phyloP scores from a whole-genome alignment of 2,113 vertebrate genomes.

The Eublepharis macularius region DNA sequence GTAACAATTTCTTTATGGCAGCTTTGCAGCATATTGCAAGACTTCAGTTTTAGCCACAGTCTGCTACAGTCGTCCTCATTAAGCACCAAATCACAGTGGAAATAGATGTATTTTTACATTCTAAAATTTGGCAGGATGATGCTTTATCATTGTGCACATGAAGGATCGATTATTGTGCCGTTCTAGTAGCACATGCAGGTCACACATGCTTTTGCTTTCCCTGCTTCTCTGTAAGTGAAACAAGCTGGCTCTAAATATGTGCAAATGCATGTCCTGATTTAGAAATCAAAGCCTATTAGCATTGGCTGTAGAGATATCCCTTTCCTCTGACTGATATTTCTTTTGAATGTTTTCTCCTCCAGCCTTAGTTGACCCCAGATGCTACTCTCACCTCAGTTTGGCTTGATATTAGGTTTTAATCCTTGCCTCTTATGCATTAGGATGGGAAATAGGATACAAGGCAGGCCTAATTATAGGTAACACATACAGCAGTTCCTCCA shows the following conservation, averaged over 20 bases:
- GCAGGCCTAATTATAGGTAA: slow-evolving; percentile 10
- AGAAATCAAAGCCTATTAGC: background rate
- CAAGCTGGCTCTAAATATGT: background rate
- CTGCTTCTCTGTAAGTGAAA: background rate
- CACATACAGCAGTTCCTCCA: background rate
- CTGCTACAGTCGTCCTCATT: too few species aligned
- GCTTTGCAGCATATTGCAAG: too few species aligned
- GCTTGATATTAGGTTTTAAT: background rate
- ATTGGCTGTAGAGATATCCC: background rate
- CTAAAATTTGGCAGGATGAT: too few species aligned
- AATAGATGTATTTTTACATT: too few species aligned
- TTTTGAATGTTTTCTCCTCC: background rate
- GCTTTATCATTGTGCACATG: too few species aligned
- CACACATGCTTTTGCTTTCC: background rate
- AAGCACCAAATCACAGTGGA: too few species aligned
- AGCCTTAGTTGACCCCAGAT: background rate
- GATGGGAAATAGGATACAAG: slow-evolving; percentile 9
- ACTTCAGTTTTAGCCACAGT: too few species aligned
- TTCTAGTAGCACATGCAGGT: background rate
- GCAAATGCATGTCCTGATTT: background rate
- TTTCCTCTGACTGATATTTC: background rate
- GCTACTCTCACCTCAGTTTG: background rate
- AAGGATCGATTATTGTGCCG: too few species aligned
- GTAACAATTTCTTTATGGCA: too few species aligned
- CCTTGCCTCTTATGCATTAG: background rate